Conservation (phyloP, 35 echinoderm and acorn worm species). For the Heliocidaris tuberculata region DNA sequence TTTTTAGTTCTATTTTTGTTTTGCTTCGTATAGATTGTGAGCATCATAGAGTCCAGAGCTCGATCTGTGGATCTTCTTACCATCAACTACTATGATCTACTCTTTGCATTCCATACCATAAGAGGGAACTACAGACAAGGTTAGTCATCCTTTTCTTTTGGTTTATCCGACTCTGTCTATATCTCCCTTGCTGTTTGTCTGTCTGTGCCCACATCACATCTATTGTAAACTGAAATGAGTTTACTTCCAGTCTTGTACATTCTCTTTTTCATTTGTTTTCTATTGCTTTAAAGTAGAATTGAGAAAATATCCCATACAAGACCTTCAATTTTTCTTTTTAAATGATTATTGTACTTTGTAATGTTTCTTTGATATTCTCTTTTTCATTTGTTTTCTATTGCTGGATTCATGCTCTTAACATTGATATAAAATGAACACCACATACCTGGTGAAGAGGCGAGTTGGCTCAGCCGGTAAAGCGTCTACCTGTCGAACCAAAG, state of each 20-base stretch:
- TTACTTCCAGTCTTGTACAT: constrained; percentile 71
- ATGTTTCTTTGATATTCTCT: too few relatives aligned
- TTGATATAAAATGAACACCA: too few relatives aligned
- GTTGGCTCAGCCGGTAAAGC: too few relatives aligned
- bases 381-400: too few relatives aligned
- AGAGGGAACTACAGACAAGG: constrained; percentile 96
- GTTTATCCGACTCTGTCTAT: neutral
- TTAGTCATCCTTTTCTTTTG: constrained; percentile 16
- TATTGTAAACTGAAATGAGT: constrained; percentile 63
- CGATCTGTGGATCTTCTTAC: constrained; percentile 80
- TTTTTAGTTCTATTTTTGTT: neutral
- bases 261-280: too few relatives aligned
- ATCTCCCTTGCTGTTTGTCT: neutral
- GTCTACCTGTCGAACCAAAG: too few relatives aligned
- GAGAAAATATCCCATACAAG: too few relatives aligned
- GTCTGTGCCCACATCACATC: neutral
- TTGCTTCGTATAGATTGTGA: constrained; percentile 66
- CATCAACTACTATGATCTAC: constrained; percentile 86
- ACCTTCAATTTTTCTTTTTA: too few relatives aligned
- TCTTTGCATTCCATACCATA: constrained; percentile 90
- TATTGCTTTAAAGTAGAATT: too few relatives aligned
- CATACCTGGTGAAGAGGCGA: too few relatives aligned
- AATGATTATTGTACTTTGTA: too few relatives aligned
- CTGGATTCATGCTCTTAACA: too few relatives aligned
- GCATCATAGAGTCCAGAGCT: constrained; percentile 88